Evolutionary conservation across 2,888 invertebrate species (phyloP).

Genomic region (Volucella bombylans): DNA sequence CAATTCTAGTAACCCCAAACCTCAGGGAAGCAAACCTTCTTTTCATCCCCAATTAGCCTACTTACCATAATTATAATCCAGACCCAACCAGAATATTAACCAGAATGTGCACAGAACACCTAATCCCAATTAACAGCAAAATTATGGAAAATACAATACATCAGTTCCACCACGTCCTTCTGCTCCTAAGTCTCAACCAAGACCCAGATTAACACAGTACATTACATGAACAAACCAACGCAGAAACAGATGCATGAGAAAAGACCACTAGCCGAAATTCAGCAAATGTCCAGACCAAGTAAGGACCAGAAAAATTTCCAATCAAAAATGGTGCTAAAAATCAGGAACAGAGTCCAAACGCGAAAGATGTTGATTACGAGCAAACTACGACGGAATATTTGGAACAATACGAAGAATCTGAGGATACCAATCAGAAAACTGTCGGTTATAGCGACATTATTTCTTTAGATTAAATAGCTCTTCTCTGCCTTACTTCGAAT

Average conservation of each 20-base stretch:
- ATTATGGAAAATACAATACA: neutral
- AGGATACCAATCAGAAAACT: neutral
- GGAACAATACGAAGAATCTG: slow-evolving; percentile 1
- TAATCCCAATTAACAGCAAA: neutral
- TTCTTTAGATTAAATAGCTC: no score
- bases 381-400: neutral
- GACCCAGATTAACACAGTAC: slow-evolving; percentile 12
- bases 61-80: neutral
- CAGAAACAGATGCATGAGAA: slow-evolving; percentile 2
- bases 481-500: slow-evolving; percentile 1
- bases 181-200: slow-evolving; percentile 6
- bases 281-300: neutral
- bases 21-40: no score
- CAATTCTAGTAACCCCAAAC: no score
- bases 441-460: neutral
- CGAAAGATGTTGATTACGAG: neutral
- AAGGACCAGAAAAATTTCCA: slow-evolving; percentile 19
- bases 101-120: neutral
- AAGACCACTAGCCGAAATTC: slow-evolving; percentile 1
- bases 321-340: neutral
- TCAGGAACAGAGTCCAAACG: neutral
- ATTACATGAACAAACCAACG: slow-evolving; percentile 36
- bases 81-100: neutral
- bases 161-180: neutral
- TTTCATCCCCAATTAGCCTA: no score